Base-by-base conservation (phyloP, 2,888 invertebrate genomes). In the Xestia ashworthii region DNA sequence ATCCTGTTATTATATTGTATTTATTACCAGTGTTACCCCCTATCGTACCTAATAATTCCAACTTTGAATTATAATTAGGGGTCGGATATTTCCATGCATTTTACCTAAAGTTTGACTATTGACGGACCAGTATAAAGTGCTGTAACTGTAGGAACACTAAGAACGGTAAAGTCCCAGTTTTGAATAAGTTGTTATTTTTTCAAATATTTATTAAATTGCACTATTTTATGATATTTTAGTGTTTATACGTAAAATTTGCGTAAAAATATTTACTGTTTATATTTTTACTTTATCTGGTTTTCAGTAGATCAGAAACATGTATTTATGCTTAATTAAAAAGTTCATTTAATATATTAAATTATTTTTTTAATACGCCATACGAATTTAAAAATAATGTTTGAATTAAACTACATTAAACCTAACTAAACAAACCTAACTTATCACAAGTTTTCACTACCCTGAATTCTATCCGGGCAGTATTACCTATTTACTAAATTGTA, bases 1-100 rank as follows among this genome's bases (percentile, higher is more conserved):
- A 53, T 64, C 41, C 38, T 77, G 55, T 67, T 58, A 68, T 12
- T 50, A 50, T 66, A 76, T 80, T 82, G 69, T 53, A 66, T 81
- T 25, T 66, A 71, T 70, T 66, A 79, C 58, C 65, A 70, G 68
- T 86, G 78, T 80, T 84, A 82, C 74, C 78, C 67, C 32, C 58
- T 71, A 74, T 66, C 70, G 81, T 82, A 89, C 80, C 81, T 78
- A 71, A 75, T 78, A 74, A 81, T 84, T 87, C 79, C 74, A 84
- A 84, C 75, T 84, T 82, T 86, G 86, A 85, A 87, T 84, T 84
- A 77, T 84, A 8, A 65, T 65, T 65, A 44, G n/a, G 65, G 44
- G 14, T 65, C 65, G n/a, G 65, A 65, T 65, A 65, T 65, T 65
- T 25, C n/a, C 44, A 25, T 65, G 65, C 16, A 65, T 8, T 65